A percentile compares a stretch with the other conserved stretches of the same genome.
These are phyloP conservation scores for Tribolium castaneum DNA, from an alignment of 1,140 invertebrate species.

Conservation along the genomic window DNA sequence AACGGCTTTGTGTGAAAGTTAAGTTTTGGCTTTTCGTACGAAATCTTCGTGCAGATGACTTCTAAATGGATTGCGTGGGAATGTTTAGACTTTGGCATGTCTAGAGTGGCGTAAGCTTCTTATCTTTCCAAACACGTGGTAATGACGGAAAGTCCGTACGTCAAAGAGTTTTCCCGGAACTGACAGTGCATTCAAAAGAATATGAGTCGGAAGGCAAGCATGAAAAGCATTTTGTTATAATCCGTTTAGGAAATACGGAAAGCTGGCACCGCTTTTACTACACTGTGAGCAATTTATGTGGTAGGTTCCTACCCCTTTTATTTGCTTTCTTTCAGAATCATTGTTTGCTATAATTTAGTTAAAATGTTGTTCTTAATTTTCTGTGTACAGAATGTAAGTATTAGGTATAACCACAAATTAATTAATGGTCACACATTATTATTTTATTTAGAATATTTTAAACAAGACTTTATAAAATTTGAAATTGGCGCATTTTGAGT, in stretches of 20 bases:
- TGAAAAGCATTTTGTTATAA: background rate
- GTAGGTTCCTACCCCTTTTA: no score
- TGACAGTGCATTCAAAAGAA: background rate
- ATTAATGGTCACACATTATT: no score
- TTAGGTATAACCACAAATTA: no score
- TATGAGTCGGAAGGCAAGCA: background rate
- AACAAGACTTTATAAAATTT: no score
- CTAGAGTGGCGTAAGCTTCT: slow-evolving; percentile 41
- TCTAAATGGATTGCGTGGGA: slow-evolving; percentile 40
- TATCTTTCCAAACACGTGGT: slow-evolving; percentile 46
- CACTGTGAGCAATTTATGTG: no score
- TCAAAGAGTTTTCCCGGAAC: slow-evolving; percentile 11
- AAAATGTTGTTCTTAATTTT: no score
- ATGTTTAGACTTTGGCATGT: slow-evolving; percentile 50
- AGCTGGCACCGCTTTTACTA: background rate
- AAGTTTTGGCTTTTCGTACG: background rate
- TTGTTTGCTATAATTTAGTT: no score
- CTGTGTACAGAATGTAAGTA: no score
- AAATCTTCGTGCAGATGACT: background rate
- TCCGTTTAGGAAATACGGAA: background rate
- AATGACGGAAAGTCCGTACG: slow-evolving; percentile 38
- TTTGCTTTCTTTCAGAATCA: no score
- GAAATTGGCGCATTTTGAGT: no score
- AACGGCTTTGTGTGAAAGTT: background rate
- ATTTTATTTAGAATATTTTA: no score